Evolutionary conservation across 2,888 invertebrate species (phyloP), one percentile per base, ranked within the genome.

Genomic region (Troides oblongomaculatus): DNA sequence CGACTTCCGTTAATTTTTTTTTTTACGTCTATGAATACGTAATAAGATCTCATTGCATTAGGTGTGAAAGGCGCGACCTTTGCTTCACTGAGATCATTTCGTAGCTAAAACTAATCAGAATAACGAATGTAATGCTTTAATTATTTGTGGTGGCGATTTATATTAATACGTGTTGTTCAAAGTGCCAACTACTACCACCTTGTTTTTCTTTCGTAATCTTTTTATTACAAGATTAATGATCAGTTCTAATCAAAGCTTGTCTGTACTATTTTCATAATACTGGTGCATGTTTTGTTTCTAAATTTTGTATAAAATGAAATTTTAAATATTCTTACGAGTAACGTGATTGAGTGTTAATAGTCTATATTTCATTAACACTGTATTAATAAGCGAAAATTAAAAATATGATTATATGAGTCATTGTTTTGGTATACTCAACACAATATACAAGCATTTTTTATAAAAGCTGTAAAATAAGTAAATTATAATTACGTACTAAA

Each of bases 51-150:
- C 75, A 73, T 78, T 66, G 62, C 36, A 77, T 78, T 73, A 82
- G 79, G 83, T 82, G 83, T 84, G 83, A 84, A 83, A 82, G 81
- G 77, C 75, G 68, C 79, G 83, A 84, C 83, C 83, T 85, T 82
- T 79, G 73, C 74, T 79, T 79, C 59, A 63, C 59, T 72, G 73
- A 73, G 78, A 82, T 81, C 78, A 79, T 81, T 79, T 77, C 69
- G 73, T 72, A 75, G 75, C 75, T 73, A 79, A 84, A 79, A 77
- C 75, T 79, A 80, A 82, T 82, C 77, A 79, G 71, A 73, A 71
- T 72, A 81, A 75, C 79, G 78, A 79, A 81, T 78, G 77, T 76
- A 73, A 72, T 60, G 53, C 71, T 71, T 66, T 72, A 73, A 73
- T 78, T 76, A 79, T 76, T 75, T 72, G 74, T 73, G 73, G 72